phyloP scores from a whole-genome alignment of 2,113 vertebrate species.

The Mellivora capensis region DNA sequence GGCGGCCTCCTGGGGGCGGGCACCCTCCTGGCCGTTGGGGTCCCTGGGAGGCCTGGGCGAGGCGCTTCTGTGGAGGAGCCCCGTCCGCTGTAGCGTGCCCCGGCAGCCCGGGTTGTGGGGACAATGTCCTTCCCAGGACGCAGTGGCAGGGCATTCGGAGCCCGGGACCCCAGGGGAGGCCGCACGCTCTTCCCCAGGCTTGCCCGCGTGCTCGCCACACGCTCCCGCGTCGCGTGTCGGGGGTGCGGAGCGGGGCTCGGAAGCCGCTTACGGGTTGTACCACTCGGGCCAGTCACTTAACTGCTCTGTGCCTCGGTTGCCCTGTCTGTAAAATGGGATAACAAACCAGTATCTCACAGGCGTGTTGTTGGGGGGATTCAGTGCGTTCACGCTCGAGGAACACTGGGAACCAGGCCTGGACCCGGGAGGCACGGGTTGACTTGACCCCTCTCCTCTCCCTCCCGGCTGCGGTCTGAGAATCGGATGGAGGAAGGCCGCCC shows the following conservation, averaged over 20 bases:
- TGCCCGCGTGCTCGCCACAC: not conserved
- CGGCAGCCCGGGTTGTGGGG: accelerated
- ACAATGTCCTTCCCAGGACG: not conserved
- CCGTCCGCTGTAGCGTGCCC: accelerated
- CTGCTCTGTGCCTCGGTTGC: accelerated
- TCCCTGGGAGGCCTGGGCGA: accelerated
- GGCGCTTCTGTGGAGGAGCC: not conserved
- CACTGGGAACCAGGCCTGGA: accelerated
- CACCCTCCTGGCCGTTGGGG: accelerated
- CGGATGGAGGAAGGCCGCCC: not conserved
- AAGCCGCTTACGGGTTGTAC: not conserved
- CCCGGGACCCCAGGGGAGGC: not conserved
- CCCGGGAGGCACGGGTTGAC: too few species aligned
- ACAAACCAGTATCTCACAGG: too few species aligned
- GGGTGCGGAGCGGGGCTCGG: not conserved
- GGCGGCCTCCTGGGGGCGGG: too few species aligned
- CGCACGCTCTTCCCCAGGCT: not conserved
- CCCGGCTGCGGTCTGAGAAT: accelerated
- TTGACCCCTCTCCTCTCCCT: not conserved
- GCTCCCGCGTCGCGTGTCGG: accelerated
- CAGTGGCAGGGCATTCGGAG: not conserved
- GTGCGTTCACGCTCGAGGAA: accelerated
- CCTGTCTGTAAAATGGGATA: not conserved
- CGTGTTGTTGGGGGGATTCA: not conserved
- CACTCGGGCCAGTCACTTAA: not conserved